Conservation (phyloP, 2,113 vertebrate genomes). For the Hippotragus niger region DNA sequence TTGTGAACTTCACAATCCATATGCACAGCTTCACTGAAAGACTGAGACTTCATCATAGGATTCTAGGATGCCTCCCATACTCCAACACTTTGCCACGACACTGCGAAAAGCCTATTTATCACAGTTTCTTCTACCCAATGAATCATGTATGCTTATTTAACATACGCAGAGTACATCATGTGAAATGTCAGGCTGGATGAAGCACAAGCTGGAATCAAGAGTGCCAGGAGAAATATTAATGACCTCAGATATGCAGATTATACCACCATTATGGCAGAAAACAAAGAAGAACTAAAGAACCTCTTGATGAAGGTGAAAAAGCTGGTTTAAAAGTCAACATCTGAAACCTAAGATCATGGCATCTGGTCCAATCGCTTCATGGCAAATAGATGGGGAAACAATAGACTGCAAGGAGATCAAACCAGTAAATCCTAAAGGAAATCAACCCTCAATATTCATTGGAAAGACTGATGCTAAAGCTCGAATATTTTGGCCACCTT, state of each 20-base stretch:
- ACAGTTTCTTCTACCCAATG: neutral
- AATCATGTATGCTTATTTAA: neutral
- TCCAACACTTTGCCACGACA: accelerated
- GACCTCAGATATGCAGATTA: neutral
- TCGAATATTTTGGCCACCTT: neutral
- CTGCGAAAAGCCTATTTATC: neutral
- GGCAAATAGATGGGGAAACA: neutral
- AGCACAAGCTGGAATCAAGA: neutral
- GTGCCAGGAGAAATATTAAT: neutral
- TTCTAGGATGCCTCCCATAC: neutral
- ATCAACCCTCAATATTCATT: neutral
- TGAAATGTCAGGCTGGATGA: neutral
- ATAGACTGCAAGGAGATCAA: neutral
- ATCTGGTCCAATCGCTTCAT: neutral
- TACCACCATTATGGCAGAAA: neutral
- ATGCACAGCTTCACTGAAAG: neutral
- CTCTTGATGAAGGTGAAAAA: neutral
- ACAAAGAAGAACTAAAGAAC: neutral
- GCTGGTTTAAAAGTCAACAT: neutral
- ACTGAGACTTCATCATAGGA: neutral
- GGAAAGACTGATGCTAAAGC: neutral
- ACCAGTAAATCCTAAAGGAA: neutral
- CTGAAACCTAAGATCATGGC: neutral
- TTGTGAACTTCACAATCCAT: neutral
- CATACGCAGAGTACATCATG: neutral